A percentile compares a stretch with the other conserved stretches of the same genome.
Conservation (phyloP, 2,113 vertebrate genomes). For the Tor tambroides region DNA sequence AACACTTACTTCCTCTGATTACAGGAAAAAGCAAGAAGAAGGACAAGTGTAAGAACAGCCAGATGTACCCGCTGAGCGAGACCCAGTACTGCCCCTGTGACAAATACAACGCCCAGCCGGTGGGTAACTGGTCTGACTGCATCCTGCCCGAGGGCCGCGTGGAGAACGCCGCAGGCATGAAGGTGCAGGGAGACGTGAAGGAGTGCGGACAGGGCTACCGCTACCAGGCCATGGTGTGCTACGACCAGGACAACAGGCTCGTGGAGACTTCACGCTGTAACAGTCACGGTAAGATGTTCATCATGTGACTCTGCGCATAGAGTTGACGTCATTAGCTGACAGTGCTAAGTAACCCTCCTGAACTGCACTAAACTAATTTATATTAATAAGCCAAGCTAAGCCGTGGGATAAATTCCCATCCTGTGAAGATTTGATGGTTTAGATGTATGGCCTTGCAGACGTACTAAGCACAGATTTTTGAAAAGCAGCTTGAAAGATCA, state of each 20-base stretch:
- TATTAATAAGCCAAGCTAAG: neutral
- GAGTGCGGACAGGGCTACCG: slow-evolving; percentile 97
- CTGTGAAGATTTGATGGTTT: neutral
- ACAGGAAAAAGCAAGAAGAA: slow-evolving; percentile 97
- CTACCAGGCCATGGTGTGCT: slow-evolving; percentile 97
- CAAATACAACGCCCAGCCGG: slow-evolving; percentile 94
- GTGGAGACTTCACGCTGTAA: slow-evolving; percentile 94
- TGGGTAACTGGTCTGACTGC: slow-evolving; percentile 98
- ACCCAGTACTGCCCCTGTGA: slow-evolving; percentile 97
- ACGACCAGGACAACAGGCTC: slow-evolving; percentile 90
- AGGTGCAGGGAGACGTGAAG: slow-evolving; percentile 85
- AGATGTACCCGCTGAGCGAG: slow-evolving; percentile 91
- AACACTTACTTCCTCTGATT: slow-evolving; percentile 47
- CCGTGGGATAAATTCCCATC: neutral
- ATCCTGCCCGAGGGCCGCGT: slow-evolving; percentile 86
- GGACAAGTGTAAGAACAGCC: slow-evolving; percentile 94
- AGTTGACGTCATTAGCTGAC: too few species aligned
- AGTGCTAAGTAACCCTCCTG: neutral
- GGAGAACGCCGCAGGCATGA: slow-evolving; percentile 79
- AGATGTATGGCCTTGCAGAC: neutral
- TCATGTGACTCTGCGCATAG: neutral
- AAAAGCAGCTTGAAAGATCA: neutral
- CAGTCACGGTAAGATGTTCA: slow-evolving; percentile 85
- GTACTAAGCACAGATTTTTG: neutral
- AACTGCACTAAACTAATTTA: neutral